Percentiles rank a stretch among this genome's conserved stretches.
Evolutionary conservation across 2,113 vertebrate species (phyloP).

Genomic region (Ailuropoda melanoleuca): DNA sequence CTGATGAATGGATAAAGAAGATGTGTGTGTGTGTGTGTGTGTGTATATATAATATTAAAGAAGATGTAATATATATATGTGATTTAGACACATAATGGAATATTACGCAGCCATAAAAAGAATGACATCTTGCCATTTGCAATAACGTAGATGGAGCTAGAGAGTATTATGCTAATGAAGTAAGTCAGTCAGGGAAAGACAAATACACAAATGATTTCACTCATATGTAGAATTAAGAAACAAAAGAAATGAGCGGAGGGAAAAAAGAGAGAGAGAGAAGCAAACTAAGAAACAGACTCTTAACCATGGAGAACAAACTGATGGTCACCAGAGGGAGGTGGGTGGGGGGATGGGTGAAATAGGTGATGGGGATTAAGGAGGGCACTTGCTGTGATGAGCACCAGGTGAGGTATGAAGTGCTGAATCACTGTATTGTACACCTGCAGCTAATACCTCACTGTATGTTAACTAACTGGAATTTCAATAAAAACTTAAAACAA

Average conservation of each 20-base stretch:
- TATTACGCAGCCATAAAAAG: background rate
- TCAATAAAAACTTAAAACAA: background rate
- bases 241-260: background rate
- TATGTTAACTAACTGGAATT: background rate
- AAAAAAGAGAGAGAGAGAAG: background rate
- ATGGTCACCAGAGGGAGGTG: background rate
- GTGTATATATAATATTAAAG: background rate
- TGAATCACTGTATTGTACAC: background rate
- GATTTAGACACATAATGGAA: background rate
- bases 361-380: background rate
- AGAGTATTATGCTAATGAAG: background rate
- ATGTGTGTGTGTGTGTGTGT: no score
- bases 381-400: background rate
- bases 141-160: background rate
- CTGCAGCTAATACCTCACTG: background rate
- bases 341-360: background rate
- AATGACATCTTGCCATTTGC: background rate
- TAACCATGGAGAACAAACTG: background rate
- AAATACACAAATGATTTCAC: background rate
- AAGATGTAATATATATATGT: background rate
- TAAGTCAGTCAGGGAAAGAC: background rate
- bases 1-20: background rate
- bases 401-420: background rate
- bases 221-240: background rate
- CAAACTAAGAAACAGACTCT: background rate